Base-by-base conservation (phyloP, 2,797 vertebrate genomes). In the Clamator glandarius region DNA sequence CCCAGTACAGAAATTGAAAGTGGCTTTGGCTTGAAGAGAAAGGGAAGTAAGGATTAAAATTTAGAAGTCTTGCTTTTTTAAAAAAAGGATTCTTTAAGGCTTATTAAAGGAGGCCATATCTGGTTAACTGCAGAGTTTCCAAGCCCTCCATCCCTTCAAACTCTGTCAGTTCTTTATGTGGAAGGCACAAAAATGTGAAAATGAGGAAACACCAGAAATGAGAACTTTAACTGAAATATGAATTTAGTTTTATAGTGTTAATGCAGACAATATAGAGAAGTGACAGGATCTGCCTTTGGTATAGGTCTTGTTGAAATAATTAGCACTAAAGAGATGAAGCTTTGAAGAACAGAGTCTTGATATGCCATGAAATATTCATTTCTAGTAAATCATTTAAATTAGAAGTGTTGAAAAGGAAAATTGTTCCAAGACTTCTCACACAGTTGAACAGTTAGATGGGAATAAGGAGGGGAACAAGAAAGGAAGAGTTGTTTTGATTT, bases 351-450 rank as follows among this genome's bases (percentile, higher is more conserved):
- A 23, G 51, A 81, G 55, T 78, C 39, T 31, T 59, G 54, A 76
- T 86, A 91, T 46, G 28, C 42, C 35, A 78, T 88, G 62, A 93
- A 93, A 92, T 93, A 89, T 73, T 93, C 5, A 86, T 92, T 96
- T 89, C 48, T 63, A 88, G 46, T 69, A 89, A 92, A 73, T 57
- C 4, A 63, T 87, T 92, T 91, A 85, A 87, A 87, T 86, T 78
- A 90, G 84, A 93, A 90, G 51, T 75, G 59, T 52, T 87, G 69
- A 87, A 92, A 89, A 73, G 31, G 73, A 42, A 75, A 95, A 92
- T 57, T 59, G 48, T 89, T 93, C 66, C 59, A 81, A 87, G 76
- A 72, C 18, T 92, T 85, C 72, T 92, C 75, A 41, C 46, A 11
- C 61, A 90, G 75, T 75, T 52, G 31, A 92, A 68, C 20, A n/a